Evolutionary conservation across 2,113 vertebrate genomes (phyloP).

Genomic region (Rhinolophus ferrumequinum): DNA sequence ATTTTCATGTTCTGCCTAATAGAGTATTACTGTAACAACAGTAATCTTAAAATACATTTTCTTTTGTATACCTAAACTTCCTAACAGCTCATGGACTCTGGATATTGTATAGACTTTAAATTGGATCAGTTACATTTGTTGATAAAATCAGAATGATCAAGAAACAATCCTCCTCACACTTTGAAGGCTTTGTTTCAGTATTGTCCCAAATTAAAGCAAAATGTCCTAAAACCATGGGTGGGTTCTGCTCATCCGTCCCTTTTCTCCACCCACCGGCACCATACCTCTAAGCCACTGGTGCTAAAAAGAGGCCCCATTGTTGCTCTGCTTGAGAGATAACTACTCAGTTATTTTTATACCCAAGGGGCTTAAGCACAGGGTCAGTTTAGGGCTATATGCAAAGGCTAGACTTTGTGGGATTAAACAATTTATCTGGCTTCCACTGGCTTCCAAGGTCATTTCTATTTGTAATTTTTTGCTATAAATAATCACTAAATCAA

Average conservation of each 20-base stretch:
- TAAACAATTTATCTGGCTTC: neutral
- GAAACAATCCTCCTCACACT: neutral
- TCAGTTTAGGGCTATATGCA: neutral
- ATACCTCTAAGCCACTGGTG: neutral
- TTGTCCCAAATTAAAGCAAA: neutral
- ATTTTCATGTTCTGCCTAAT: neutral
- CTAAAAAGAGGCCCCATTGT: neutral
- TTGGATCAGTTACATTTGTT: neutral
- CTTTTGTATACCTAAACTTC: neutral
- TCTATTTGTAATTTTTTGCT: neutral
- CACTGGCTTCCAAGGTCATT: neutral
- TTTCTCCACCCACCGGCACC: neutral
- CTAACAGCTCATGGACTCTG: neutral
- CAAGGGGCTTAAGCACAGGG: neutral
- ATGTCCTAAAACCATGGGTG: neutral
- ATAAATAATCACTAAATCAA: constrained; percentile 48
- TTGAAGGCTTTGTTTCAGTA: constrained; percentile 13
- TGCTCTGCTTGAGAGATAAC: neutral
- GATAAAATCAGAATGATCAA: constrained; percentile 2
- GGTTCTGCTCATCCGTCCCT: neutral
- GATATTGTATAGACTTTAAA: neutral
- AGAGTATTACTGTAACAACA: neutral
- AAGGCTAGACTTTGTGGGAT: neutral
- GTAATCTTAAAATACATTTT: constrained; percentile 5
- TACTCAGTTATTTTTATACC: constrained; percentile 23